phyloP scores from a whole-genome alignment of 2,797 vertebrate genomes.

The Ctenochaetus hawaiiensis region DNA sequence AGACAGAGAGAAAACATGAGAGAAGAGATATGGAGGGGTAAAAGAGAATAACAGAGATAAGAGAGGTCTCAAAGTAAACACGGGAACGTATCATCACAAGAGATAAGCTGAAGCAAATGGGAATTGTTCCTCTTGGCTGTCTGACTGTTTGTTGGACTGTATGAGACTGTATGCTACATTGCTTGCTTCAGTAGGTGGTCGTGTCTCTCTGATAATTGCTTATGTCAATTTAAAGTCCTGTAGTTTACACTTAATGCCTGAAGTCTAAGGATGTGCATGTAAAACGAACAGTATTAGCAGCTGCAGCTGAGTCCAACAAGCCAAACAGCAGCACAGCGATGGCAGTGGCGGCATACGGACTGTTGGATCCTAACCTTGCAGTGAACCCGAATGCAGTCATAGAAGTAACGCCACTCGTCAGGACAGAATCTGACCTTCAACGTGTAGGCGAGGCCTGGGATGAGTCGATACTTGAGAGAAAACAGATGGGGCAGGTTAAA shows the following conservation, averaged over 20 bases:
- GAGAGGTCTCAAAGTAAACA: constrained; percentile 25
- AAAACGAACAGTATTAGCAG: background rate
- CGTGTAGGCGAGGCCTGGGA: constrained; percentile 90
- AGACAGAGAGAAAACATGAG: constrained; percentile 12
- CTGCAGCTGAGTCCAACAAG: background rate
- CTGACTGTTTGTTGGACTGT: constrained; percentile 5
- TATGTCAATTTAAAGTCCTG: background rate
- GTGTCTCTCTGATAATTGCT: background rate
- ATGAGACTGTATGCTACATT: background rate
- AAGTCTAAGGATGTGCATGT: background rate
- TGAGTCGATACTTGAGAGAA: constrained; percentile 86
- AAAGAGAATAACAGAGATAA: constrained; percentile 20
- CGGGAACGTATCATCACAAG: background rate
- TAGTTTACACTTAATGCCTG: background rate
- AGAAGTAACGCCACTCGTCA: constrained; percentile 95
- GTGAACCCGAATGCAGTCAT: constrained; percentile 92
- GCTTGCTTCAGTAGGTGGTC: background rate
- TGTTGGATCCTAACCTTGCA: constrained; percentile 86
- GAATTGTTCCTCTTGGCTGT: constrained; percentile 1
- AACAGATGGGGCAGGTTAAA: constrained; percentile 19
- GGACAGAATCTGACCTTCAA: constrained; percentile 89
- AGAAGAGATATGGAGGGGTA: background rate
- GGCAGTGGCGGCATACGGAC: background rate
- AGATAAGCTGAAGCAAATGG: background rate
- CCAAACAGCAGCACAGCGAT: background rate